Evolutionary conservation across 1,140 invertebrate species (phyloP), one percentile per base, ranked within the genome.

Genomic region (Leptinotarsa texana): DNA sequence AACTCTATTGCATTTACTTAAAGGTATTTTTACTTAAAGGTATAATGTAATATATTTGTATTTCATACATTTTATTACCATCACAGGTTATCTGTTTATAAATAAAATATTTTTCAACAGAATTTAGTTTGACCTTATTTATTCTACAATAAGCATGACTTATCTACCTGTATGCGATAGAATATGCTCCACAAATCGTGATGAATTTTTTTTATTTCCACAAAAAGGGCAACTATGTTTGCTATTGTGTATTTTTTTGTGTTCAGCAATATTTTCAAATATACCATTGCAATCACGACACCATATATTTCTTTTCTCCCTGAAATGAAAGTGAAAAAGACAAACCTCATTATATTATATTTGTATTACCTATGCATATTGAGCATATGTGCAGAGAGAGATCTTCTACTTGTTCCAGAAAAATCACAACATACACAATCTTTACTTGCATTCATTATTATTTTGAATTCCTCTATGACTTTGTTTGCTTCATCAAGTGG

Each of bases 381-480:
- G 6, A 42, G 24, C 65, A 67, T 67, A 27, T 67, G 65, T 5
- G 65, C 24, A 33, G 65, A 13, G 27, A 67, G 24, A 67, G 65
- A 67, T 27, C 27, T 67, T 67, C 65, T 67, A 42, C 42, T 27
- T 67, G 65, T 24, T 17, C 24, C 65, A 27, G 27, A 22, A 67
- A 67, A 67, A 33, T 42, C 65, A 67, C 65, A 67, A 24, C 24
- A 33, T 18, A 67, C 42, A 67, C 65, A 67, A 6, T 24, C 27
- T 27, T 67, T 27, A 24, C 17, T 67, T 27, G 17, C 22, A 24
- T 24, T 33, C 17, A 22, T 33, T 6, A 24, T 13, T n/a, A 24
- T 67, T 67, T 67, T 67, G 22, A 67, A 67, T 42, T 67, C 65
- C n/a, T 67, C 22, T 67, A 67, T 67, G 15, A 67, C 24, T 24